A percentile compares a stretch with the other conserved stretches of the same genome.
Conservation (phyloP, 2,888 invertebrate genomes). For the Dichetophora obliterata region DNA sequence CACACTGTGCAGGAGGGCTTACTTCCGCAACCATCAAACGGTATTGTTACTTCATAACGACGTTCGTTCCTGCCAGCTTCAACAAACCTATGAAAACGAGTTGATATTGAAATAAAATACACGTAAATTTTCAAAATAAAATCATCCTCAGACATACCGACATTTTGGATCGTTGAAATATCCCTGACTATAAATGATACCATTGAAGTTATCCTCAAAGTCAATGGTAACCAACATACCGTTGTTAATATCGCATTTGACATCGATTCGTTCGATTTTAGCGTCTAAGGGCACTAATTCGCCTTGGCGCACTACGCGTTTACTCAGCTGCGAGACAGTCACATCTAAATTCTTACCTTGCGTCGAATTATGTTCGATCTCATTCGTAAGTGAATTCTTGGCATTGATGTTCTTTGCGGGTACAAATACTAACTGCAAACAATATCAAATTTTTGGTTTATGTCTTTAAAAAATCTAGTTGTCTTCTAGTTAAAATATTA, state of each 20-base stretch:
- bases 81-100: conserved; percentile 72
- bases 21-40: conserved; percentile 76
- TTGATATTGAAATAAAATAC: neutral
- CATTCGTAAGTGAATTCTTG: too few relatives aligned
- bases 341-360: too few relatives aligned
- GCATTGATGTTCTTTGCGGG: too few relatives aligned
- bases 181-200: conserved; percentile 80
- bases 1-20: conserved; percentile 75
- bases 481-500: neutral
- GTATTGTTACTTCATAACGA: conserved; percentile 76
- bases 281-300: conserved; percentile 54
- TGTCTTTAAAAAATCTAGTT: too few relatives aligned
- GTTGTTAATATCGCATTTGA: conserved; percentile 73
- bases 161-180: conserved; percentile 77
- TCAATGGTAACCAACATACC: conserved; percentile 76
- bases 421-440: too few relatives aligned
- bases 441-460: too few relatives aligned
- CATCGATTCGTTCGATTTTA: conserved; percentile 75
- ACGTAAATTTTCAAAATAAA: neutral
- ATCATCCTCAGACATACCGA: conserved; percentile 71
- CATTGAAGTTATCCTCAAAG: conserved; percentile 76
- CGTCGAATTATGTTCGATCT: too few relatives aligned
- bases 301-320: neutral
- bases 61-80: conserved; percentile 73
- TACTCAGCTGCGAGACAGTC: neutral